Evolutionary conservation across 2,113 vertebrate species (phyloP), one percentile per base, ranked within the genome.

Genomic region (Chionodraco myersi): DNA sequence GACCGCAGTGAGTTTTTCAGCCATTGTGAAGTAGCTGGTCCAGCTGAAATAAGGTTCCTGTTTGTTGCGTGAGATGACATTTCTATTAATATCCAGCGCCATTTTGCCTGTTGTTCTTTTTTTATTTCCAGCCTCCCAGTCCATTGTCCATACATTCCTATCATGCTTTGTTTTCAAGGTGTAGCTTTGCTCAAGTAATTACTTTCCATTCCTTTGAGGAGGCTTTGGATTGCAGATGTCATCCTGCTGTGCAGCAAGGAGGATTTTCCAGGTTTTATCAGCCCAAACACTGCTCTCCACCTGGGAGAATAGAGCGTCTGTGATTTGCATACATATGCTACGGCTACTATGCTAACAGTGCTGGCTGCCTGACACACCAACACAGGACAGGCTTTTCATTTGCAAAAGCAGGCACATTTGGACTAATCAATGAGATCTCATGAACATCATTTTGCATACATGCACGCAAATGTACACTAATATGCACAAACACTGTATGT

Each of bases 251-350:
- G 77, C 54, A 65, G 58, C 60, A 53, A 63, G 49, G 63, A 72
- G 68, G 80, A 85, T 88, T 78, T 67, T 87, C 75, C 64, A 52
- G 68, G 83, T 88, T 88, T 89, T 86, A 89, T 86, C 77, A 79
- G 66, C 49, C 75, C 66, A 85, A 87, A 88, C 72, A 71, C 59
- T 61, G 51, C 73, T 79, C 54, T 79, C 70, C 52, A 76, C 88
- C 56, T 58, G 0, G 69, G 80, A 87, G 77, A 91, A 86, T 69
- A 60, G 41, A 86, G 41, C 2, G 62, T 34, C 23, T 75, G 74
- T 92, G 88, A 92, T 88, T 88, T 92, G 91, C 88, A 92, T 92
- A 85, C 70, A 87, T 90, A 92, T 53, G 65, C 45, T 48, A 73
- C 73, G 48, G 62, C 61, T 61, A 2, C 44, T 75, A 61, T 58